A percentile compares a stretch with the other conserved stretches of the same genome.
Conservation (phyloP, 2,113 vertebrate genomes). For the Colinus virginianus region DNA sequence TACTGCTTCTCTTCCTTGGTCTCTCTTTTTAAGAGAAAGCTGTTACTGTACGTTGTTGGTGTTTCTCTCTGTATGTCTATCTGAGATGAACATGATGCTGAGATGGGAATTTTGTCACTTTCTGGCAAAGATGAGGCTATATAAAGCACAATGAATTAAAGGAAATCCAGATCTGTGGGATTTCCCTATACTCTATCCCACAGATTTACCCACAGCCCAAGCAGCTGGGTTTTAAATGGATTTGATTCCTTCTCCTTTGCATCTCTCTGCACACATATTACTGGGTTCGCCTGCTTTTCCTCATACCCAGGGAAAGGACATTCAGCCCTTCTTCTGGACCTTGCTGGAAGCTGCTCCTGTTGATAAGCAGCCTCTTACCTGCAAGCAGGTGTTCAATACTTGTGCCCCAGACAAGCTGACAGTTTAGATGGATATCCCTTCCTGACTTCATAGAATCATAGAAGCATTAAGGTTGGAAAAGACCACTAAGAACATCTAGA, state of each 20-base stretch:
- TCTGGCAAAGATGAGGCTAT: not conserved
- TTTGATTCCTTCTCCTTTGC: not conserved
- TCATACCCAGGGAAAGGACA: not conserved
- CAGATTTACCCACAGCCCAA: not conserved
- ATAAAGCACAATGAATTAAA: not conserved
- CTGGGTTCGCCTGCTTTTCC: not conserved
- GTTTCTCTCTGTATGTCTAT: not conserved
- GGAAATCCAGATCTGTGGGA: not conserved
- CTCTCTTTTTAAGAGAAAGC: not conserved
- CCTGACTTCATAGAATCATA: not conserved
- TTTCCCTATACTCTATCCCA: not conserved
- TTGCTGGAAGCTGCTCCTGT: not conserved
- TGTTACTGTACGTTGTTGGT: not conserved
- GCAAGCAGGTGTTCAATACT: not conserved
- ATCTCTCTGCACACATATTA: not conserved
- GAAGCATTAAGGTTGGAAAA: too few species aligned
- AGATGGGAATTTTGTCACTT: constrained; percentile 28
- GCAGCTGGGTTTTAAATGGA: not conserved
- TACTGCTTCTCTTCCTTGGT: constrained; percentile 1
- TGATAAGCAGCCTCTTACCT: not conserved
- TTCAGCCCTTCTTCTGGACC: not conserved
- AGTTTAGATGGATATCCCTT: not conserved
- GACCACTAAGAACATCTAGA: too few species aligned
- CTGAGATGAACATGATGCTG: not conserved
- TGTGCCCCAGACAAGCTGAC: not conserved